These are phyloP conservation scores for Fundulus diaphanus DNA, from an alignment of 2,797 vertebrate species.

Conservation along the genomic window DNA sequence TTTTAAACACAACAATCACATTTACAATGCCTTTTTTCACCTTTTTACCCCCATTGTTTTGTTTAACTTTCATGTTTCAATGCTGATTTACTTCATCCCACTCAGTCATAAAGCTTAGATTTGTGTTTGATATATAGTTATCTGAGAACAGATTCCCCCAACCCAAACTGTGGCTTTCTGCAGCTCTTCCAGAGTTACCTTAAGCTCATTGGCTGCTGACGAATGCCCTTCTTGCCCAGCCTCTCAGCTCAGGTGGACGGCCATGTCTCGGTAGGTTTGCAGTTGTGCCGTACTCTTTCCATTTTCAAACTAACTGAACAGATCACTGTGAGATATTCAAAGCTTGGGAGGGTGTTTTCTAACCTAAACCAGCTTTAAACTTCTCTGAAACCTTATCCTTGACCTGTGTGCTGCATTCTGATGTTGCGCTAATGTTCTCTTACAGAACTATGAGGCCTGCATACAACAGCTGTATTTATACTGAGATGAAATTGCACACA, in stretches of 20 bases:
- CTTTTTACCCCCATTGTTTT: not conserved
- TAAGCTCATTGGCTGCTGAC: not conserved
- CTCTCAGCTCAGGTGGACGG: not conserved
- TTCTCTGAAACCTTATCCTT: not conserved
- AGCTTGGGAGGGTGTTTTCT: not conserved
- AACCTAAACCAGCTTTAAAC: not conserved
- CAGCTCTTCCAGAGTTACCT: not conserved
- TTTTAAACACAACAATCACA: conserved; percentile 9
- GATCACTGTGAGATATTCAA: no score
- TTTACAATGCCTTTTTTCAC: no score
- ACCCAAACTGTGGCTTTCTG: not conserved
- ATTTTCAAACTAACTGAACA: no score
- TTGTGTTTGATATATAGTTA: not conserved
- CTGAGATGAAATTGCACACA: not conserved
- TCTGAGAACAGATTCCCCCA: no score
- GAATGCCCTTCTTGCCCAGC: not conserved
- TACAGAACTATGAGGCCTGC: not conserved
- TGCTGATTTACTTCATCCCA: not conserved
- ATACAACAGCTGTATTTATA: not conserved
- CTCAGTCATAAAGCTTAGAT: not conserved
- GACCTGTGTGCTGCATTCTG: not conserved
- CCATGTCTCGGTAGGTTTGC: not conserved
- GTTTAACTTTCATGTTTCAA: not conserved
- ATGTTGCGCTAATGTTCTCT: not conserved
- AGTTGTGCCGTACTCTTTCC: no score